phyloP scores from a whole-genome alignment of 2,113 vertebrate genomes.

The Sakesphorus luctuosus region DNA sequence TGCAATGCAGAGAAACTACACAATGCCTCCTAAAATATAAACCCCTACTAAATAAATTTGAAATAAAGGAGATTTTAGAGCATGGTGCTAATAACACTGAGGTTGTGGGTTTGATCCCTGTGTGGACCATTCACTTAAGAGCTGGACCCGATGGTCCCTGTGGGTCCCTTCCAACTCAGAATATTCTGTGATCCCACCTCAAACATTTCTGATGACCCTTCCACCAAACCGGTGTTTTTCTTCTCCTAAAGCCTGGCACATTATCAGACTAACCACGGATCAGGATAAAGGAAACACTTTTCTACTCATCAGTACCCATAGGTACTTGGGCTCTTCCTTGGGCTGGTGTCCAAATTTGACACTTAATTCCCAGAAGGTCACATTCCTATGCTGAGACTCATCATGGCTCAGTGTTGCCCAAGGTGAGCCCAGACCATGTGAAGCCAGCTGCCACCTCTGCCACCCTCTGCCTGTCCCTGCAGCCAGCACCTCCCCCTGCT shows the following conservation, averaged over 20 bases:
- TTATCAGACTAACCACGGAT: background rate
- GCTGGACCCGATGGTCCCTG: background rate
- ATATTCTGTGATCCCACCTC: background rate
- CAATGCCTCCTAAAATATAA: background rate
- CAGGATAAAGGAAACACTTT: background rate
- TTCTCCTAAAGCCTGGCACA: background rate
- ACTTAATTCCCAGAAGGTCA: background rate
- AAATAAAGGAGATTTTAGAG: background rate
- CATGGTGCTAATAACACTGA: background rate
- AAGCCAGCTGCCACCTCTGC: background rate
- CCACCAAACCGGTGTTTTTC: background rate
- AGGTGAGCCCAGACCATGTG: background rate
- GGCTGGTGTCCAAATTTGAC: background rate
- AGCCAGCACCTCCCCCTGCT: background rate
- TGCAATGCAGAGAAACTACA: background rate
- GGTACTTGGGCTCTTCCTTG: background rate
- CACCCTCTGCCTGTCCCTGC: background rate
- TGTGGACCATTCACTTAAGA: background rate
- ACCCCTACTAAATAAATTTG: background rate
- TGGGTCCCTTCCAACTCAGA: background rate
- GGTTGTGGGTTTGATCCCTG: background rate
- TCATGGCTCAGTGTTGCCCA: background rate
- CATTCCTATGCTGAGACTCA: conserved; percentile 17
- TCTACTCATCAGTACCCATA: background rate
- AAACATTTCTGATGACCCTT: background rate